A percentile compares a stretch with the other conserved stretches of the same genome.
Evolutionary conservation across 2,113 vertebrate species (phyloP).

Genomic region (Pluvianellus socialis): DNA sequence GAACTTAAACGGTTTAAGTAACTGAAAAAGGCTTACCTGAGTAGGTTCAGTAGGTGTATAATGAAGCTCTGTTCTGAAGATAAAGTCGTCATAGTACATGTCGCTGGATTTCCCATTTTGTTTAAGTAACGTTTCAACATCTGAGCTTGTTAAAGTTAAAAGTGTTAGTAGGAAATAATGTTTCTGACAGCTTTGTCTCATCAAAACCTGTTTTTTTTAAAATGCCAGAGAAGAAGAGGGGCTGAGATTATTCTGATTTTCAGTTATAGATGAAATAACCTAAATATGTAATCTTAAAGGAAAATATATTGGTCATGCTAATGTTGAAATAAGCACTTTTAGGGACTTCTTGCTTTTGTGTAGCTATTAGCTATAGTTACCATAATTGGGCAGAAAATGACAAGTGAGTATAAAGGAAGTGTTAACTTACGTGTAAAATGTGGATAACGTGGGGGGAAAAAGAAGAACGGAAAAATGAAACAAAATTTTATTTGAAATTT

Average conservation of each 20-base stretch:
- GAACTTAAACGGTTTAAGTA: neutral
- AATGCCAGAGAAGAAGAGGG: neutral
- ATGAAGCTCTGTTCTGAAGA: neutral
- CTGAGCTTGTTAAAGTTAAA: neutral
- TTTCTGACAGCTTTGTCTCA: neutral
- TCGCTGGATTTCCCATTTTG: neutral
- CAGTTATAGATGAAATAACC: neutral
- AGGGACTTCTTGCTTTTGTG: neutral
- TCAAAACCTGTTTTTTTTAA: neutral
- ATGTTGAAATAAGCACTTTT: neutral
- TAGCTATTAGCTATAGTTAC: neutral
- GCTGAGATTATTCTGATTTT: neutral
- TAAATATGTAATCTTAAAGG: neutral
- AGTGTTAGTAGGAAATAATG: neutral
- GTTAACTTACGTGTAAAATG: neutral
- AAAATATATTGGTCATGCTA: neutral
- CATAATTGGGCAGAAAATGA: neutral
- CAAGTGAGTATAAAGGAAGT: neutral
- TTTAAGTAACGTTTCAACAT: neutral
- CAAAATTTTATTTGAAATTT: neutral
- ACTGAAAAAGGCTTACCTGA: neutral
- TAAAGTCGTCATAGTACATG: accelerated
- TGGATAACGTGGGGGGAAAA: neutral
- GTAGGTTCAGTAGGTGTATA: neutral
- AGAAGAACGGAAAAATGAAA: neutral